These are phyloP conservation scores for Oreochromis tanganicae DNA, from an alignment of 2,113 vertebrate species.

Conservation along the genomic window DNA sequence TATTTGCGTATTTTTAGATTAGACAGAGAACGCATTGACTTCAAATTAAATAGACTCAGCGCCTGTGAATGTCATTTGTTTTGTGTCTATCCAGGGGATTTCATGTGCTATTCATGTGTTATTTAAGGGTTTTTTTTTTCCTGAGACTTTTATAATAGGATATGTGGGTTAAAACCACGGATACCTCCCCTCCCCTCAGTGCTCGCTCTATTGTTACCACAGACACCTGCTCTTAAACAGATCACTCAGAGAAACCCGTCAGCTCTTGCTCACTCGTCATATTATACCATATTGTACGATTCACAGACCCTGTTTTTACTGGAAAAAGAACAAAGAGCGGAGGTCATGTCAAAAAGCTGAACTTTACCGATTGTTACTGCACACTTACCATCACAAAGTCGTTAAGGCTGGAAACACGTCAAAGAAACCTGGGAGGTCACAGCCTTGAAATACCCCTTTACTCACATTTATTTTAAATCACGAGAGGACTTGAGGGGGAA, in stretches of 20 bases:
- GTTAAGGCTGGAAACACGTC: background rate
- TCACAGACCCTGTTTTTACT: background rate
- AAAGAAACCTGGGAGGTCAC: background rate
- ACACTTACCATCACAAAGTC: too few relatives aligned
- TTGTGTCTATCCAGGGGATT: background rate
- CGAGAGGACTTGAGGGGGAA: background rate
- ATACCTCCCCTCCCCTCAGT: background rate
- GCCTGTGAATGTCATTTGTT: background rate
- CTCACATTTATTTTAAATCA: background rate
- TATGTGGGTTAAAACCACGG: conserved; percentile 31
- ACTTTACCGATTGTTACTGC: background rate
- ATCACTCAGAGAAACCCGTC: background rate
- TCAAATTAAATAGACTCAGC: background rate
- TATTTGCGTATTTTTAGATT: background rate
- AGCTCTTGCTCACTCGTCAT: background rate
- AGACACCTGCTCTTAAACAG: conserved; percentile 8
- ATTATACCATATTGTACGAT: background rate
- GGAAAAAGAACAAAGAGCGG: background rate
- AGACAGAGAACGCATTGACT: background rate
- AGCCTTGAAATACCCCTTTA: background rate
- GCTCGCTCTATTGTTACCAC: conserved; percentile 1
- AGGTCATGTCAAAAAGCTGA: background rate
- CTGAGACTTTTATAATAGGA: conserved; percentile 6
- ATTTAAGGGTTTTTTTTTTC: background rate
- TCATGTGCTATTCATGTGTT: background rate